Base-by-base conservation (phyloP, 2,797 vertebrate genomes). In the Urocyon cinereoargenteus region DNA sequence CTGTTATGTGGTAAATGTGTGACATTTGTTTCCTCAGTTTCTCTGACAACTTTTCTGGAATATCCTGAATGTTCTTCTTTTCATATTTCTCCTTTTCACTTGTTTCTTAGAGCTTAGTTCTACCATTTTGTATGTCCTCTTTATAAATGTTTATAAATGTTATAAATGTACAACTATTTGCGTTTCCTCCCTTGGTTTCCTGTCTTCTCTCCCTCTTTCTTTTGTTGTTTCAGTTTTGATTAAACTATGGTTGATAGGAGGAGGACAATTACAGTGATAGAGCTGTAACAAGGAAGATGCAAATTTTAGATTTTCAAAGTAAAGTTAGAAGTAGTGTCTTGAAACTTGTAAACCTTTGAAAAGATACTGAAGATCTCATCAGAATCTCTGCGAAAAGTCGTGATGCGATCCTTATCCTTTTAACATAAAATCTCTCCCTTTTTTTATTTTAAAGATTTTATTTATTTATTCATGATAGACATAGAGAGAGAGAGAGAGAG, bases 201-300 rank as follows among this genome's bases (percentile, higher is more conserved):
- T 59, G 0, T 89, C 62, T 93, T 85, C 83, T 55, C 22, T 81
- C 4, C 14, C 34, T 83, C 79, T 83, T 10, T 31, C 28, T n/a
- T 96, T 68, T 13, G 13, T 83, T 88, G n/a, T 96, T 96, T 91
- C n/a, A 72, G 0, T 64, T 94, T n/a, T 88, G 40, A 75, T 92
- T 88, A 94, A 87, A 91, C 15, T 79, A 5, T 86, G 22, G 40
- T 24, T 88, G 78, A 15, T 36, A n/a, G 28, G 24, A 92, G 40
- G 88, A 68, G 34, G 16, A 13, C 86, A 85, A 70, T 89, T 81
- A 86, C 15, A 78, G 22, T 28, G 6, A 68, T 28, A 59, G n/a
- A 21, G 15, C 1, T 90, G 5, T 86, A 75, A 93, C n/a, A 81
- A 95, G 92, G 64, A 91, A 88, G 92, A 86, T 86, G 40, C 10